Evolutionary conservation across 2,888 invertebrate genomes (phyloP), one percentile per base, ranked within the genome.

Genomic region (Cistogaster globosa): DNA sequence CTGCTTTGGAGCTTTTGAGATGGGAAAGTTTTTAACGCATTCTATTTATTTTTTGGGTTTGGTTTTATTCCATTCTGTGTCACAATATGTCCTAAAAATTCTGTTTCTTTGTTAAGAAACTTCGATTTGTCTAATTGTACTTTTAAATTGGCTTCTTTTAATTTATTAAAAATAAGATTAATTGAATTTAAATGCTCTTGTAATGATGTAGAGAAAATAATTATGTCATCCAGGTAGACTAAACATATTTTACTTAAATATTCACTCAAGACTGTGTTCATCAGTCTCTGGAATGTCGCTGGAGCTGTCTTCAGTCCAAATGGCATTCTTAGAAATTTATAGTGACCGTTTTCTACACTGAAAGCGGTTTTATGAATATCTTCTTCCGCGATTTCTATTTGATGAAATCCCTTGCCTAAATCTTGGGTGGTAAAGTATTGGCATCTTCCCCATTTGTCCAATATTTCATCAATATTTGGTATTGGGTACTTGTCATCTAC

Each of bases 101-200:
- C 45, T 12, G 55, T 55, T 55, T 55, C 20, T 55, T 20, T 9
- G 12, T 55, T 55, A 9, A 55, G 9, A 22, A 55, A 55, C 62
- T 82, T 45, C 2, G 53, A 57, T 53, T 83, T 78, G 18, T 77
- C 67, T 0, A 55, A 22, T 48, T 83, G 83, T n/a, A 83, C 60
- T 77, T 83, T 77, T 7, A 76, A 69, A 48, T 82, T 82, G 32
- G 38, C 55, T 14, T 69, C 18, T 12, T 38, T 42, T 16, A 71
- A n/a, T 18, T n/a, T 58, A 14, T 55, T 48, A 45, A 83, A 83
- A 26, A 83, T 45, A 26, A 26, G 60, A 48, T 26, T 14, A 26
- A 48, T 45, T 77, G 18, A 12, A 38, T 67, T 14, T 5, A 83
- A 38, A 58, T 77, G 77, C 45, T 83, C 83, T 20, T 83, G 22